A percentile compares a stretch with the other conserved stretches of the same genome.
These are phyloP conservation scores for Micronycteris hirsuta DNA, from an alignment of 2,113 vertebrate genomes.

Conservation along the genomic window DNA sequence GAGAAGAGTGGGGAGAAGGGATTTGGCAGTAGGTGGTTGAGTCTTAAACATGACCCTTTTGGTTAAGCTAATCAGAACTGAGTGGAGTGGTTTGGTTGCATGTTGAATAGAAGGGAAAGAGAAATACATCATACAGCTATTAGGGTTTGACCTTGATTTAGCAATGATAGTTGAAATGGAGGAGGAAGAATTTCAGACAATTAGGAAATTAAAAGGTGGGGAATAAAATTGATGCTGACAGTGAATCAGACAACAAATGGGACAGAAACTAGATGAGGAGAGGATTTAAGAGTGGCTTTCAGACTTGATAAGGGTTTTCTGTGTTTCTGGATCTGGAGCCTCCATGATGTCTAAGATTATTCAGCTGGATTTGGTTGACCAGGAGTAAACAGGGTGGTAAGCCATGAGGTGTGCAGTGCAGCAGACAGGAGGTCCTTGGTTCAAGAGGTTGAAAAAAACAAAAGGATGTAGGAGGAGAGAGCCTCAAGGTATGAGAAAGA, in stretches of 20 bases:
- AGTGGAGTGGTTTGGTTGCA: background rate
- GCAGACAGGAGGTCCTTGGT: background rate
- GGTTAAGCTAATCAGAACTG: background rate
- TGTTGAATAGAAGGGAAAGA: background rate
- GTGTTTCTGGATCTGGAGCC: background rate
- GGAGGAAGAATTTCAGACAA: background rate
- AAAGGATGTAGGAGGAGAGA: background rate
- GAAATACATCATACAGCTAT: background rate
- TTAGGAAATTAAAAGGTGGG: background rate
- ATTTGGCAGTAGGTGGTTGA: background rate
- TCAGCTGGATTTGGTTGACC: background rate
- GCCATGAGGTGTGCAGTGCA: background rate
- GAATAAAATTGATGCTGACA: background rate
- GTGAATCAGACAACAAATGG: background rate
- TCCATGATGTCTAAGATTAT: background rate
- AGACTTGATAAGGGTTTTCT: background rate
- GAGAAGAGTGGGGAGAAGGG: background rate
- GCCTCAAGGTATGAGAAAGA: background rate
- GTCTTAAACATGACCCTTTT: background rate
- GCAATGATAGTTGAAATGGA: background rate
- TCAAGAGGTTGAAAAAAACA: background rate
- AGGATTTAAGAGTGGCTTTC: background rate
- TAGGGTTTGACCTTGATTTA: background rate
- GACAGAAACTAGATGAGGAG: background rate
- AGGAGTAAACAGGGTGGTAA: background rate